Conservation (phyloP, 2,113 vertebrate species). For the Actenoides lindsayi region DNA sequence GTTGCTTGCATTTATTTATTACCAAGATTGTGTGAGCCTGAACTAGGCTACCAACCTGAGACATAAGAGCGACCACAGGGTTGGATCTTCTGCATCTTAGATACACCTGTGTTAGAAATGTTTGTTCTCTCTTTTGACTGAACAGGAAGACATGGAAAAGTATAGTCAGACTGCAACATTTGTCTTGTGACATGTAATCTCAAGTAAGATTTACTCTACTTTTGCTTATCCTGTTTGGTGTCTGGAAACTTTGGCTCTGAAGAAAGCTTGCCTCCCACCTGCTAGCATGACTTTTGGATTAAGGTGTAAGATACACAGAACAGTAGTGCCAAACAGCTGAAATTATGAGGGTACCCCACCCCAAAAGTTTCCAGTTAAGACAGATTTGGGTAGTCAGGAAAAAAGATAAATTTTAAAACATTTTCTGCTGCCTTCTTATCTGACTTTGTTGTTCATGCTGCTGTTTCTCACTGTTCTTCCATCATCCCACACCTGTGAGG, state of each 20-base stretch:
- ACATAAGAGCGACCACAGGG: neutral
- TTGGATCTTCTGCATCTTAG: neutral
- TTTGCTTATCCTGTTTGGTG: neutral
- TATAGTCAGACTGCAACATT: neutral
- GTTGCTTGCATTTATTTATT: neutral
- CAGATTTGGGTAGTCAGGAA: neutral
- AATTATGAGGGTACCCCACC: neutral
- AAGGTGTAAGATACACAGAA: neutral
- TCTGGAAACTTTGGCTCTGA: no score
- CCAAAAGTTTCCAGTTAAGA: neutral
- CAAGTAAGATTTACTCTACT: neutral
- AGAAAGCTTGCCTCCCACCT: neutral
- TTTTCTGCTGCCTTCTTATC: neutral
- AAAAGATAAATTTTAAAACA: neutral
- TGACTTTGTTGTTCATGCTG: neutral
- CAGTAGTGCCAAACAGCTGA: neutral
- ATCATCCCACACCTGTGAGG: neutral
- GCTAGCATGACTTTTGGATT: neutral
- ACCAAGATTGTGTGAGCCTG: neutral
- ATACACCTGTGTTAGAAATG: neutral
- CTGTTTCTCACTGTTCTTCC: neutral
- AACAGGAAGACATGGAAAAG: neutral
- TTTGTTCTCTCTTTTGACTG: neutral
- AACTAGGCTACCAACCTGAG: neutral
- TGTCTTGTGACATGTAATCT: neutral